A percentile compares a stretch with the other conserved stretches of the same genome.
Evolutionary conservation across 2,888 invertebrate species (phyloP).

Genomic region (Aphodius granarius): DNA sequence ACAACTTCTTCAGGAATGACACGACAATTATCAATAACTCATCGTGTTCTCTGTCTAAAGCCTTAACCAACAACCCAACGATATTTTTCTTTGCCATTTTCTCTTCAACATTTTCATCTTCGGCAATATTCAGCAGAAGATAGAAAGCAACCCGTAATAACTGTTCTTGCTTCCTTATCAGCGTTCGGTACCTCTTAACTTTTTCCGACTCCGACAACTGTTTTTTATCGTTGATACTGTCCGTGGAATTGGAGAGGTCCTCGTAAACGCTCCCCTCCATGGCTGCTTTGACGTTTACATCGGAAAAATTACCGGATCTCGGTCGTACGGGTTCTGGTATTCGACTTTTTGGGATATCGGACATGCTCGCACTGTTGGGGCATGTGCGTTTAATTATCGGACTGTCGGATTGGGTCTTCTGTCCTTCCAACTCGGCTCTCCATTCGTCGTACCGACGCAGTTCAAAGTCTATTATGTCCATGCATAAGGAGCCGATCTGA

Average conservation of each 20-base stretch:
- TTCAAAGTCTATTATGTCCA: conserved; percentile 96
- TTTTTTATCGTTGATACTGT: conserved; percentile 49
- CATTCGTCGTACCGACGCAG: conserved; percentile 91
- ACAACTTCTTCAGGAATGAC: conserved; percentile 93
- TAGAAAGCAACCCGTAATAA: conserved; percentile 89
- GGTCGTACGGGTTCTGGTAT: conserved; percentile 76
- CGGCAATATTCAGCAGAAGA: conserved; percentile 91
- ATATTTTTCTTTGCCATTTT: conserved; percentile 96
- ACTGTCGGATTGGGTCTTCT: conserved; percentile 53
- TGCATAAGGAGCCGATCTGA: conserved; percentile 92
- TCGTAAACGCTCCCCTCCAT: conserved; percentile 73
- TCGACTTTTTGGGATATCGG: conserved; percentile 68
- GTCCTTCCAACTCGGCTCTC: conserved; percentile 73
- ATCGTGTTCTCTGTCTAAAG: conserved; percentile 86
- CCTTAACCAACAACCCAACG: conserved; percentile 82
- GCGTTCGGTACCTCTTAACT: conserved; percentile 77
- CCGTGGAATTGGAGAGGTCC: conserved; percentile 51
- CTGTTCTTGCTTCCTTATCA: conserved; percentile 93
- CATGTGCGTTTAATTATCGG: conserved; percentile 50
- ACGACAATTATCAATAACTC: conserved; percentile 88
- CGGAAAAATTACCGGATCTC: conserved; percentile 69
- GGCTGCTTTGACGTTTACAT: conserved; percentile 61
- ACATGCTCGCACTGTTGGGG: conserved; percentile 55
- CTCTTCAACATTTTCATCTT: conserved; percentile 92
- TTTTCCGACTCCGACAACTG: conserved; percentile 50